A percentile compares a stretch with the other conserved stretches of the same genome.
These are phyloP conservation scores for Piezodorus guildinii DNA, from an alignment of 1,140 invertebrate species.

Conservation along the genomic window DNA sequence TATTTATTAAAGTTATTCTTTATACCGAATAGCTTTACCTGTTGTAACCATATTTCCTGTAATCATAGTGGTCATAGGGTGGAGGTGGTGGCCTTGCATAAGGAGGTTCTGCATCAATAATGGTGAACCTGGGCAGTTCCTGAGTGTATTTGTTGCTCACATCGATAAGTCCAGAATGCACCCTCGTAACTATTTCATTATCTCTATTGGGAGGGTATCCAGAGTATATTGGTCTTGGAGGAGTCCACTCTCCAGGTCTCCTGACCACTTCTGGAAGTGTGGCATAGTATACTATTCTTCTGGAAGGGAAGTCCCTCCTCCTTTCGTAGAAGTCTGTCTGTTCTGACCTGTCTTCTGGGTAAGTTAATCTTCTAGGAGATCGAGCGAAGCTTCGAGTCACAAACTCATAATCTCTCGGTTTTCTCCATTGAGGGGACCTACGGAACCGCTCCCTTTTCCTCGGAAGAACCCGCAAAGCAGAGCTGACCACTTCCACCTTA, in stretches of 20 bases:
- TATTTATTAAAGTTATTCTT: too few relatives aligned
- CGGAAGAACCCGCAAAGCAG: constrained; percentile 15
- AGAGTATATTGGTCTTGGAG: constrained; percentile 9
- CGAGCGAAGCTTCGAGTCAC: constrained; percentile 15
- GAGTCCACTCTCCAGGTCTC: constrained; percentile 33
- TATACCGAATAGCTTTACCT: not conserved
- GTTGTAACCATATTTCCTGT: constrained; percentile 4
- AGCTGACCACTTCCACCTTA: constrained; percentile 17
- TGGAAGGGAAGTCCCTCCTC: constrained; percentile 18
- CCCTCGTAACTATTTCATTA: constrained; percentile 24
- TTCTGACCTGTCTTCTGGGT: constrained; percentile 9
- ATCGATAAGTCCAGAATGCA: constrained; percentile 22
- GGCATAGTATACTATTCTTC: constrained; percentile 40
- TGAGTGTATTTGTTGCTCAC: constrained; percentile 9
- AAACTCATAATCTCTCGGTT: constrained; percentile 21
- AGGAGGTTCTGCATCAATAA: constrained; percentile 25
- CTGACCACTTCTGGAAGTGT: constrained; percentile 38
- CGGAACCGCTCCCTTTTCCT: not conserved
- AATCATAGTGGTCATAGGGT: constrained; percentile 2
- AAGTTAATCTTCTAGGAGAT: constrained; percentile 9
- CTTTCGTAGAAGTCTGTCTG: constrained; percentile 12
- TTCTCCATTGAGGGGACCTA: constrained; percentile 16
- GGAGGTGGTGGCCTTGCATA: constrained; percentile 36
- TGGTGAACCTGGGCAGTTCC: constrained; percentile 21
- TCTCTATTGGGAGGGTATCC: constrained; percentile 5